Conservation (phyloP, 2,797 vertebrate genomes). For the Pipistrellus kuhlii region DNA sequence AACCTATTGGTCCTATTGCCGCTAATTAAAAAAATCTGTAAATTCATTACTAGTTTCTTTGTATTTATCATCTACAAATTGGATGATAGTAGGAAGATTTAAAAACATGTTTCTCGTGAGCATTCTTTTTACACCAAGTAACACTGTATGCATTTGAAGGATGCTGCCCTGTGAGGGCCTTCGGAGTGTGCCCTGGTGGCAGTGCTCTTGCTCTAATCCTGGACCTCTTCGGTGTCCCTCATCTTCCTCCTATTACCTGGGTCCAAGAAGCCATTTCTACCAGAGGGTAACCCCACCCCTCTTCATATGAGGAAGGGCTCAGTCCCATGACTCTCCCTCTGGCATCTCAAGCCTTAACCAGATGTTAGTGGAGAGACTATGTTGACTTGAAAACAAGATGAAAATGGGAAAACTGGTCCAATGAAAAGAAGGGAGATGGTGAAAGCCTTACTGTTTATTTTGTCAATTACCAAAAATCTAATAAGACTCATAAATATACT, state of each 20-base stretch:
- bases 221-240: neutral
- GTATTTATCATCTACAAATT: neutral
- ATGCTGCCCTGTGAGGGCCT: neutral
- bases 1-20: neutral
- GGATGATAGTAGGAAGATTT: neutral
- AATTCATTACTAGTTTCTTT: slow-evolving; percentile 59
- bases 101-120: neutral
- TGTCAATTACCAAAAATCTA: neutral
- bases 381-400: neutral
- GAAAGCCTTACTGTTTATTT: neutral
- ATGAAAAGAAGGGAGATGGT: neutral
- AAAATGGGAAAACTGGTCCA: neutral
- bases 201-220: neutral
- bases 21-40: neutral
- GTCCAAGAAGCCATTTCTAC: neutral
- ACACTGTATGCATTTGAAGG: neutral
- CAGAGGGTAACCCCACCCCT: fast-evolving
- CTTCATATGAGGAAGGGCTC: neutral
- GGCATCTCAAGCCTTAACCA: neutral
- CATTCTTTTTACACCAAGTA: neutral
- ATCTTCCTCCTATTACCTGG: neutral
- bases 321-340: neutral
- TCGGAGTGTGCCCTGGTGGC: neutral
- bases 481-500: neutral
- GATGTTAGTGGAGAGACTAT: neutral